A percentile compares a stretch with the other conserved stretches of the same genome.
phyloP scores from a whole-genome alignment of 2,888 invertebrate genomes.

The Microctonus brassicae region DNA sequence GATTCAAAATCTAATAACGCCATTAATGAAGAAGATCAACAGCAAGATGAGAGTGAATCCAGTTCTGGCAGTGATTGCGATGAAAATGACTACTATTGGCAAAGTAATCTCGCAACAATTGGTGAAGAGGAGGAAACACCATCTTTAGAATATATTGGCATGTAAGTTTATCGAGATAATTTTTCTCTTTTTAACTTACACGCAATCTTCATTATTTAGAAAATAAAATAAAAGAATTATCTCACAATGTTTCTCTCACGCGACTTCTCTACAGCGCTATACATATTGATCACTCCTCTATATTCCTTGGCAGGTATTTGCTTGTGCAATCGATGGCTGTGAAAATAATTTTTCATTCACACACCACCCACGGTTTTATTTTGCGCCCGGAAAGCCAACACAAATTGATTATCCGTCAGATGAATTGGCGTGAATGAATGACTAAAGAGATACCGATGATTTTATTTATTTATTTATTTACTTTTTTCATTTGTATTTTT shows the following conservation, averaged over 20 bases:
- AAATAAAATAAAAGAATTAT: not conserved
- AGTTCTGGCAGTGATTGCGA: constrained; percentile 63
- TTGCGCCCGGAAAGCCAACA: constrained; percentile 9
- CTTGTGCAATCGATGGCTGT: constrained; percentile 27
- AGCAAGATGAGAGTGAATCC: constrained; percentile 71
- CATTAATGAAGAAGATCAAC: constrained; percentile 28
- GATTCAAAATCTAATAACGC: constrained; percentile 24
- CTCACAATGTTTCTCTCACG: not conserved
- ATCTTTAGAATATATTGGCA: constrained; percentile 60
- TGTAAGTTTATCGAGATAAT: constrained; percentile 54
- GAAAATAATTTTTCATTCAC: constrained; percentile 30
- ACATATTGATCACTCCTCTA: constrained; percentile 23
- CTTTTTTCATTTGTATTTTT: not conserved
- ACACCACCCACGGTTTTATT: constrained; percentile 22
- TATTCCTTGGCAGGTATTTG: constrained; percentile 30
- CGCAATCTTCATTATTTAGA: not conserved
- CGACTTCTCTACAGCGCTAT: not conserved
- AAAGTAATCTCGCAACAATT: constrained; percentile 75
- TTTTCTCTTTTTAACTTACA: not conserved
- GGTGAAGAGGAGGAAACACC: constrained; percentile 77
- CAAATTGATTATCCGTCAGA: constrained; percentile 31
- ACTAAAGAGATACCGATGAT: constrained; percentile 24
- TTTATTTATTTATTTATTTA: constrained; percentile 19
- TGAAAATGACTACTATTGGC: constrained; percentile 63
- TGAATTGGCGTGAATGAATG: constrained; percentile 21